These are phyloP conservation scores for Loris lydekkerianus DNA, from an alignment of 2,797 vertebrate genomes.

Conservation along the genomic window DNA sequence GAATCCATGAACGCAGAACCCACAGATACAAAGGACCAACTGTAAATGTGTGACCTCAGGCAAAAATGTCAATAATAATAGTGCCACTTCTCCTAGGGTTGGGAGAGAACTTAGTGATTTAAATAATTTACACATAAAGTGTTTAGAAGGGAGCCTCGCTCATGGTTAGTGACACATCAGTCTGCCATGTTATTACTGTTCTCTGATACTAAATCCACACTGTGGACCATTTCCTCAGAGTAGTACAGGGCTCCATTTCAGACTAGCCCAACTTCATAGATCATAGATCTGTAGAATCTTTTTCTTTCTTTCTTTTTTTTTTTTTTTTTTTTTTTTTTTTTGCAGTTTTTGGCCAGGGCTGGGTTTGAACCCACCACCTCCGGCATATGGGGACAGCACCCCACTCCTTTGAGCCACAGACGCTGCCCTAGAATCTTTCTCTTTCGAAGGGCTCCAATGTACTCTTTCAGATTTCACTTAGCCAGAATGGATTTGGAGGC, in stretches of 20 bases:
- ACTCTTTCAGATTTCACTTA: no score
- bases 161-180: rapidly evolving
- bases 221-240: not conserved
- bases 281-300: not conserved
- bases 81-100: not conserved
- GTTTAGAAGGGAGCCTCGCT: not conserved
- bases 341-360: no score
- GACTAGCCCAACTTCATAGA: not conserved
- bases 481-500: not conserved
- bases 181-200: not conserved
- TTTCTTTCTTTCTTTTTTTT: not conserved
- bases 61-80: not conserved
- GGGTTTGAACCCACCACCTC: no score
- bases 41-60: not conserved
- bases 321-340: no score
- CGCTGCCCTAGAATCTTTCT: not conserved
- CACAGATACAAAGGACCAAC: not conserved
- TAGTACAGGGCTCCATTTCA: not conserved
- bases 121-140: not conserved
- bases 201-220: not conserved
- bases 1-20: not conserved
- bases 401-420: no score
- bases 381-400: no score
- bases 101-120: not conserved
- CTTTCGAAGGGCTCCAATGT: not conserved